Percentiles rank a stretch among this genome's conserved stretches.
These are phyloP conservation scores for Gambusia holbrooki DNA, from an alignment of 2,113 vertebrate genomes.

Conservation along the genomic window DNA sequence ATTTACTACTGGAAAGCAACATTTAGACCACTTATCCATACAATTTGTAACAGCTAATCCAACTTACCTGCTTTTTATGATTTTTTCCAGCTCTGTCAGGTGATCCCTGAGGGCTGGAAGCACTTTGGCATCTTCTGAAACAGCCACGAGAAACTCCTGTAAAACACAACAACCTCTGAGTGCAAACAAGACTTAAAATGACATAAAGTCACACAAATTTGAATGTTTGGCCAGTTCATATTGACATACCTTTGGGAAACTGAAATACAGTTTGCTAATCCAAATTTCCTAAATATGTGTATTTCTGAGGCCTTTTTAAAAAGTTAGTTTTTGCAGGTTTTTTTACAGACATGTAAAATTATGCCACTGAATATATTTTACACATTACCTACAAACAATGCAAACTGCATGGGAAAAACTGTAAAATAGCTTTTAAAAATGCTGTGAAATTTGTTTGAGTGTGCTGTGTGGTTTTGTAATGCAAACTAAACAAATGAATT, in stretches of 20 bases:
- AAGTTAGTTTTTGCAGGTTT: background rate
- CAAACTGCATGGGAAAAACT: too few species aligned
- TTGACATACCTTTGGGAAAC: background rate
- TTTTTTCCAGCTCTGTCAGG: slow-evolving; percentile 89
- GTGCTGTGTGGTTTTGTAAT: background rate
- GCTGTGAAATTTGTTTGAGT: background rate
- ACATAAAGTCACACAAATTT: background rate
- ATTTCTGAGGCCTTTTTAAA: background rate
- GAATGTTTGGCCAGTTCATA: background rate
- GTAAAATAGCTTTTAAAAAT: too few species aligned
- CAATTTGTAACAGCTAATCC: slow-evolving; percentile 1
- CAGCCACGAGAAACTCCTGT: slow-evolving; percentile 92
- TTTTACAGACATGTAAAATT: background rate
- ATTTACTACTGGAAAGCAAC: background rate
- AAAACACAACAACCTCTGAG: slow-evolving; percentile 23
- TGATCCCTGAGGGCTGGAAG: slow-evolving; percentile 89
- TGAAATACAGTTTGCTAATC: background rate
- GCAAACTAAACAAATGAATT: background rate
- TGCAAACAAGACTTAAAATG: background rate
- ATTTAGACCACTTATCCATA: background rate
- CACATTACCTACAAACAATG: too few species aligned
- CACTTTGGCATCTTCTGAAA: slow-evolving; percentile 89
- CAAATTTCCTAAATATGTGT: too few species aligned
- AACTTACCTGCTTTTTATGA: slow-evolving; percentile 91
- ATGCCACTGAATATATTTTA: too few species aligned